Base-by-base conservation (phyloP, 1,140 invertebrate species). In the Tetranychus urticae region DNA sequence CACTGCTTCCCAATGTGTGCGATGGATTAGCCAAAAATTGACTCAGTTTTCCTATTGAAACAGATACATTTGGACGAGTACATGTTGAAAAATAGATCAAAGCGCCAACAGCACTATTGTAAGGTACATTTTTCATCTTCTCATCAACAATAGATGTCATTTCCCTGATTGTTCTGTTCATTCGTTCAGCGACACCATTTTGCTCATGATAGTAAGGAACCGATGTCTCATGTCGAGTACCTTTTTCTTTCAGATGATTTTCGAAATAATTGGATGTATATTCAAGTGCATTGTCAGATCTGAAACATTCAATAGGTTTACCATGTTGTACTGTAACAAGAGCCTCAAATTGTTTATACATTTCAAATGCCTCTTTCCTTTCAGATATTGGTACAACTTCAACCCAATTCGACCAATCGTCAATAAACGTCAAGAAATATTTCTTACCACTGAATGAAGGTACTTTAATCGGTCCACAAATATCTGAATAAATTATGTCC, bases 391-490 rank as follows among this genome's bases (percentile, higher is more conserved):
- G 39, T 5, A 42, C 10, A 4, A 42, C 39, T 42, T 42, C 10
- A 42, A 42, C 39, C 39, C 39, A 42, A 42, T 42, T 65, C 13
- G 71, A 70, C 62, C 64, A 70, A 57, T 76, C 71, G 65, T 76
- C 74, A 42, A 72, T 76, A 5, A 75, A 66, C 5, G 65, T 33
- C 6, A 73, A 47, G 58, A 72, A 73, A 60, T 72, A 75, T 56
- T 65, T 64, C 0, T 66, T 12, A 1, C 71, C 69, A 23, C 67
- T 66, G n/a, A 71, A 33, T 1, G 72, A 74, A 8, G 56, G 55
- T 13, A 59, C 63, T 36, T 71, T 62, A 67, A 77, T 74, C 14
- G 73, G 72, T 1, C 74, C 74, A 62, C 72, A 72, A 1, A 73
- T 65, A 68, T 77, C 74, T 1, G 52, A 35, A 50, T 66, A 54